A percentile compares a stretch with the other conserved stretches of the same genome.
phyloP scores from a whole-genome alignment of 2,888 invertebrate species.

The Lydus trimaculatus region DNA sequence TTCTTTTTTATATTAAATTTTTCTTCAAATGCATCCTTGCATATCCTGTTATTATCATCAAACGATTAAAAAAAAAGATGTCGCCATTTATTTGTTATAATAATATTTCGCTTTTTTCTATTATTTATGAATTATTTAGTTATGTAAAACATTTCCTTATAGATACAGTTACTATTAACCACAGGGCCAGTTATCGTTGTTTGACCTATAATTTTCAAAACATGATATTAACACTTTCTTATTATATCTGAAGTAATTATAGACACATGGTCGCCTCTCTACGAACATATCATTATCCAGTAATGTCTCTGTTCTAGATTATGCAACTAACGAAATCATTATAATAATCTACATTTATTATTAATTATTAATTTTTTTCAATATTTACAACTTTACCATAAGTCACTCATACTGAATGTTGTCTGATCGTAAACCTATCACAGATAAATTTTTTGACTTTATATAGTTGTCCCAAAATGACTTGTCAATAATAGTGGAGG shows the following conservation, averaged over 20 bases:
- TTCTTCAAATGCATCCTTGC: neutral
- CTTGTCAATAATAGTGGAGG: no score
- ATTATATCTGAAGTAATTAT: slow-evolving; percentile 7
- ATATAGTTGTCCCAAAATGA: no score
- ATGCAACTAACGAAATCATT: neutral
- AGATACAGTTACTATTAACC: slow-evolving; percentile 22
- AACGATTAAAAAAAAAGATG: neutral
- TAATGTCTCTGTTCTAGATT: slow-evolving; percentile 1
- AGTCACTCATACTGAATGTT: no score
- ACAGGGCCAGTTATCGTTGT: slow-evolving; percentile 15
- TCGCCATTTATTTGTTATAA: neutral
- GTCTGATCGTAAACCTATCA: no score
- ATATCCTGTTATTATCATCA: neutral
- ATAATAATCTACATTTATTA: neutral
- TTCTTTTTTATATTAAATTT: no score
- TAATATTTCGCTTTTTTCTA: neutral
- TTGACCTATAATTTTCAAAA: slow-evolving; percentile 17
- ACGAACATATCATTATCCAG: neutral
- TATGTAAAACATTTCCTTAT: slow-evolving; percentile 20
- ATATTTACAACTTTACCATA: neutral
- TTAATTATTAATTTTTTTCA: neutral
- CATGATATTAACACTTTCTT: slow-evolving; percentile 28
- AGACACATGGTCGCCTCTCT: slow-evolving; percentile 13
- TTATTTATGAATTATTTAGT: neutral
- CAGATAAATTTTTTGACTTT: no score